Base-by-base conservation (phyloP, 1,140 invertebrate genomes). In the Elymnias hypermnestra region DNA sequence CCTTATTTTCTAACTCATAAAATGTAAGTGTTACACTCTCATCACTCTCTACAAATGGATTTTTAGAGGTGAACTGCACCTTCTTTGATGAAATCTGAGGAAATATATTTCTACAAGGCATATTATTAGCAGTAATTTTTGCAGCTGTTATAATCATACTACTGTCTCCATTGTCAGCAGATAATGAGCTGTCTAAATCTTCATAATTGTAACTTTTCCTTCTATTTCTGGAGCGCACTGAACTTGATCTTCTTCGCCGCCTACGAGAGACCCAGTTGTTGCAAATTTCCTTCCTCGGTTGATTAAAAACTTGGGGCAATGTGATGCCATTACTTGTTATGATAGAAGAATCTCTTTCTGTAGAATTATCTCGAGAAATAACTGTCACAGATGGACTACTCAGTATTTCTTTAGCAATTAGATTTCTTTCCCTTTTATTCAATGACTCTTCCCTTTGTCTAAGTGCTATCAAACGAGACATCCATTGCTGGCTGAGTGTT, bases 151-250 rank as follows among this genome's bases (percentile, higher is more conserved):
- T 68, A 13, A 89, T 63, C 28, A 89, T 77, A 54, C 87, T 87
- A 10, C 83, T 81, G 37, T 90, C 88, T 0, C 88, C 88, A 15
- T 75, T 69, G 57, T 89, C 89, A 2, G 88, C 88, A n/a, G 87
- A 88, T 42, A 88, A 63, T 5, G 88, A 89, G 53, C 87, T 86
- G 59, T 90, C 88, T 5, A 88, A 57, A 42, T 89, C 86, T 57
- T 88, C 83, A 46, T 87, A 86, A 0, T 58, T 66, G 28, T 64
- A 73, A 40, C 63, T 77, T 53, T 82, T 69, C 40, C 83, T 73
- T 31, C 72, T 73, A 8, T 47, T 56, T n/a, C 62, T 66, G 4
- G 59, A 25, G 7, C 71, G 66, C 8, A 73, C 52, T 0, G 78
- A 81, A 18, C 63, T 57, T 4, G 64, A 56, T 9, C 73, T 60